Base-by-base conservation (phyloP, 2,888 invertebrate species). In the Nomada ruficornis region DNA sequence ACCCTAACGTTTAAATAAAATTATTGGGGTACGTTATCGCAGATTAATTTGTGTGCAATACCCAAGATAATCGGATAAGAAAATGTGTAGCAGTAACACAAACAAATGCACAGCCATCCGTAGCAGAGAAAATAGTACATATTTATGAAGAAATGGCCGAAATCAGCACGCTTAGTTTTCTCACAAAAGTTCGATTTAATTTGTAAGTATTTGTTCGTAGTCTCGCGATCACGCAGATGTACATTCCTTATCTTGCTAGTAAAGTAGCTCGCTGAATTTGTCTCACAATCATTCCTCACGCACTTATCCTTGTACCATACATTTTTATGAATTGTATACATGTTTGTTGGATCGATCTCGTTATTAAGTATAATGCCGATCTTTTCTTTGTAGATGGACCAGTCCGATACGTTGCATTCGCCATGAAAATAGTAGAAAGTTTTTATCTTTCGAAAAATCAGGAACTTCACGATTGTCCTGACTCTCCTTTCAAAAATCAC, bases 371-470 rank as follows among this genome's bases (percentile, higher is more conserved):
- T 44, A 29, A 62, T 2, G 15, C 18, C 15, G 18, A 75, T 47
- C 20, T 54, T 54, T 10, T 69, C 11, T 29, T 69, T 68, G 47
- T 44, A 68, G 4, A 7, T 62, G 13, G 20, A 13, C 67, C 75
- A 75, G 10, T 68, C 44, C 10, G 18, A 44, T 9, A n/a, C 15
- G 7, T 11, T 13, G 9, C 20, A 47, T 7, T 44, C 42, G 63
- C 54, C 47, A 11, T 7, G 20, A 2, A 50, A 44, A 36, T 26
- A 63, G 3, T 13, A n/a, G 5, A 47, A 69, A 2, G 18, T 54
- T 18, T 29, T 60, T 18, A 52, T 26, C n/a, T 77, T 77, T 10
- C 80, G 80, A 15, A 80, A 80, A n/a, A 80, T 68, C 23, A 77
- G n/a, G 9, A 77, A 80, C n/a, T 47, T 77, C 10, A 80, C 23